Conservation (phyloP, 1,140 invertebrate genomes). For the Gryon sp. region DNA sequence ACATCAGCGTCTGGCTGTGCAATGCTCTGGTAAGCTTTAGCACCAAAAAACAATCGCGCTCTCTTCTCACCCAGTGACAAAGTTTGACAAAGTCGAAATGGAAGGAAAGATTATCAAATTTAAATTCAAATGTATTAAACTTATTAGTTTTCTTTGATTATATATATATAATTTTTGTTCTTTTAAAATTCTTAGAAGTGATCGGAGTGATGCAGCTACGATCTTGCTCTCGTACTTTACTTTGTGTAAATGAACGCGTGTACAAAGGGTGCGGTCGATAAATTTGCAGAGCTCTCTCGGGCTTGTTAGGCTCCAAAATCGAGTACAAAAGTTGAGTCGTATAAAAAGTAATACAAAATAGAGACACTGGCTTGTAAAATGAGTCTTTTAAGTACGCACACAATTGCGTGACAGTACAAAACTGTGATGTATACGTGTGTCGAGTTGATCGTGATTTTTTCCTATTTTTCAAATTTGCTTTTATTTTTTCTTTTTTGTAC, state of each 20-base stretch:
- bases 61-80: neutral
- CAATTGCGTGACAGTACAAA: slow-evolving; percentile 41
- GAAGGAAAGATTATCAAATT: too few species aligned
- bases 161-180: too few species aligned
- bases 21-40: slow-evolving; percentile 77
- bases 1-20: slow-evolving; percentile 76
- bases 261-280: slow-evolving; percentile 24
- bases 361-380: slow-evolving; percentile 67
- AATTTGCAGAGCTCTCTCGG: slow-evolving; percentile 14
- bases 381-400: slow-evolving; percentile 53
- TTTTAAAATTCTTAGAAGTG: too few species aligned
- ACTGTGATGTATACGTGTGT: slow-evolving; percentile 19
- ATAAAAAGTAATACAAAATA: slow-evolving; percentile 76
- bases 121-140: too few species aligned
- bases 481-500: too few species aligned
- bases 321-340: slow-evolving; percentile 57
- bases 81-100: slow-evolving; percentile 43
- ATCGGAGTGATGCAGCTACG: neutral
- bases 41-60: slow-evolving; percentile 70
- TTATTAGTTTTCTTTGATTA: too few species aligned
- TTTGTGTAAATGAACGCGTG: slow-evolving; percentile 21
- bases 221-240: neutral
- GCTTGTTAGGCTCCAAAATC: slow-evolving; percentile 53
- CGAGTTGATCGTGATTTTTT: neutral
- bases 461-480: too few species aligned